Conservation (phyloP, 2,113 vertebrate genomes). For the Peucedramus taeniatus region DNA sequence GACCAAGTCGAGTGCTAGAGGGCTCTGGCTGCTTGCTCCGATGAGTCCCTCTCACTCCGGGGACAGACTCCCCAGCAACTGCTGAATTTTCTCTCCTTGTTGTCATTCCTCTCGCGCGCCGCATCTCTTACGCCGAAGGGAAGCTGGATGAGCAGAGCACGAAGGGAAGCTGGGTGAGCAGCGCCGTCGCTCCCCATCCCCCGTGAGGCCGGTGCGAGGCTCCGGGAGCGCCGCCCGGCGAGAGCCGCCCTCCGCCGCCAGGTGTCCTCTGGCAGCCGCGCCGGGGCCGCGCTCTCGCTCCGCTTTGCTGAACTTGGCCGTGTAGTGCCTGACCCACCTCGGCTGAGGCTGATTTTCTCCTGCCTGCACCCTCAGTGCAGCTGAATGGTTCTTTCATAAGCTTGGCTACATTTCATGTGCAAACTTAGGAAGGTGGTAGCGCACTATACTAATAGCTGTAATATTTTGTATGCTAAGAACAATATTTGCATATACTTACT, state of each 20-base stretch:
- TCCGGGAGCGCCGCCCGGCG: not conserved
- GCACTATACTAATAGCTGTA: not conserved
- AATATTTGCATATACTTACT: not conserved
- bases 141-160: not conserved
- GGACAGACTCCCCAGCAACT: not conserved
- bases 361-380: not conserved
- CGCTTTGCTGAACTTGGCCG: rapidly evolving
- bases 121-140: not conserved
- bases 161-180: not conserved
- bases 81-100: not conserved
- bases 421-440: not conserved
- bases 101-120: not conserved
- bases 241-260: not conserved
- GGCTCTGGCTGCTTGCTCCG: not conserved
- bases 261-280: not conserved
- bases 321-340: not conserved
- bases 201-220: not conserved
- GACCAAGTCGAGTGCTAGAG: not conserved
- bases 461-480: not conserved
- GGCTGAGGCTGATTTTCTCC: not conserved
- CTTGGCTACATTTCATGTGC: not conserved
- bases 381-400: not conserved
- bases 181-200: not conserved
- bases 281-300: not conserved
- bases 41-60: not conserved